These are phyloP conservation scores for Aphis craccivora DNA, from an alignment of 1,140 invertebrate species.

Conservation along the genomic window DNA sequence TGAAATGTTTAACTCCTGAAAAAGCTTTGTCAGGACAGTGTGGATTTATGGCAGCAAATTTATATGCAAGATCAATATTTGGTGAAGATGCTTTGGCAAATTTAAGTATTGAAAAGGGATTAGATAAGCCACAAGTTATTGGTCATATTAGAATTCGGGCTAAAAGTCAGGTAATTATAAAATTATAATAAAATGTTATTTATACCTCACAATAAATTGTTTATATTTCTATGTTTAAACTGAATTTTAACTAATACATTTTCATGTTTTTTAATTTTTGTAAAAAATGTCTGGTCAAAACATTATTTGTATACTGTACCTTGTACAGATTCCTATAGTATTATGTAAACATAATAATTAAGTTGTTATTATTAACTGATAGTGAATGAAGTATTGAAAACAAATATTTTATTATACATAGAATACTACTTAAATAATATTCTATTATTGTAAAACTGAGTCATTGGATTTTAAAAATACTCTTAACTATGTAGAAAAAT, in stretches of 20 bases:
- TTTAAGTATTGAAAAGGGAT: slow-evolving; percentile 95
- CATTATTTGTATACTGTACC: not conserved
- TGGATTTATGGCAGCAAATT: slow-evolving; percentile 98
- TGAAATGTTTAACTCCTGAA: slow-evolving; percentile 97
- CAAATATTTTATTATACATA: not conserved
- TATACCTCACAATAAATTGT: not conserved
- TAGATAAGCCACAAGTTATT: slow-evolving; percentile 87
- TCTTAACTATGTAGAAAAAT: not conserved
- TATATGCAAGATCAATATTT: slow-evolving; percentile 99
- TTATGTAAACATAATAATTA: not conserved
- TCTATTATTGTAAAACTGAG: not conserved
- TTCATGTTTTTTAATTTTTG: not conserved
- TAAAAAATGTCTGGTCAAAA: not conserved
- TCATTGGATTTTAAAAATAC: not conserved
- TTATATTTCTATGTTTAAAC: not conserved
- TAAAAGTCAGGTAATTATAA: slow-evolving; percentile 85
- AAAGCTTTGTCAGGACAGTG: slow-evolving; percentile 95
- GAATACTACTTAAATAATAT: not conserved
- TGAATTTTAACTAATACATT: not conserved
- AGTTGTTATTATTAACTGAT: not conserved
- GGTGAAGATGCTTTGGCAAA: slow-evolving; percentile 99
- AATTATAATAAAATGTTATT: not conserved
- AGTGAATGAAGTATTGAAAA: not conserved
- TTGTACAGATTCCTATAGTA: not conserved
- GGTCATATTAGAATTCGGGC: slow-evolving; percentile 97